Evolutionary conservation across 2,888 invertebrate genomes (phyloP).

Genomic region (Drosophila histrio): DNA sequence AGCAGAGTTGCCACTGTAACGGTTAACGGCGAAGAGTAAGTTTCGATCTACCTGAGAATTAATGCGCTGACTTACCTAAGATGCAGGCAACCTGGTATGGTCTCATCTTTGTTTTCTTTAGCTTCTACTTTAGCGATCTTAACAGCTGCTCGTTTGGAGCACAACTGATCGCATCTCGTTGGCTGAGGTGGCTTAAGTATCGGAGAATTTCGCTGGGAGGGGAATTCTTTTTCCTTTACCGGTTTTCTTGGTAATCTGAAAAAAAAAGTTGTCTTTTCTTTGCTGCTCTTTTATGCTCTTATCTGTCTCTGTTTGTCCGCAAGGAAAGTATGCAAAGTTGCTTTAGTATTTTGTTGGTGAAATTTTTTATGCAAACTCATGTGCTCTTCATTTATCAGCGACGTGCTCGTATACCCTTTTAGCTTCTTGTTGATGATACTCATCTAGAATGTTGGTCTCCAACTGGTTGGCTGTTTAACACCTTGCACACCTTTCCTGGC

Average conservation of each 20-base stretch:
- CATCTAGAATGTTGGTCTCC: constrained; percentile 65
- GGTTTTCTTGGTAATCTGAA: constrained; percentile 60
- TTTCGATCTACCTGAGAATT: background rate
- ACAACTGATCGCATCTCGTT: constrained; percentile 64
- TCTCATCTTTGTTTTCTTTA: constrained; percentile 47
- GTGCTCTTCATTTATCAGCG: constrained; percentile 51
- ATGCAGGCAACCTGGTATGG: constrained; percentile 47
- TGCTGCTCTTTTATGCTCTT: constrained; percentile 31
- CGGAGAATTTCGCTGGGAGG: constrained; percentile 26
- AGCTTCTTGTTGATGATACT: constrained; percentile 8
- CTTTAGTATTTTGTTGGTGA: constrained; percentile 54
- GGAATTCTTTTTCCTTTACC: constrained; percentile 67
- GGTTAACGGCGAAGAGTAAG: background rate
- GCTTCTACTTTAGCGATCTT: constrained; percentile 31
- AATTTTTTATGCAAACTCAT: constrained; percentile 73
- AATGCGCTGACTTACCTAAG: constrained; percentile 51
- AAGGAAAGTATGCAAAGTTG: constrained; percentile 60
- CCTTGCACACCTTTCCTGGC: constrained; percentile 35
- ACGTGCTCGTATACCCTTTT: constrained; percentile 37
- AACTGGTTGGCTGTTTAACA: constrained; percentile 72
- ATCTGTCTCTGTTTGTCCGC: constrained; percentile 43
- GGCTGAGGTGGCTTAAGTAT: constrained; percentile 51
- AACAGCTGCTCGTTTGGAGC: constrained; percentile 54
- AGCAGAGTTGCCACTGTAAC: constrained; percentile 54
- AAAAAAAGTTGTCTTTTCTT: constrained; percentile 29